A percentile compares a stretch with the other conserved stretches of the same genome.
Evolutionary conservation across 1,140 invertebrate species (phyloP).

Genomic region (Zelostemma sp.): DNA sequence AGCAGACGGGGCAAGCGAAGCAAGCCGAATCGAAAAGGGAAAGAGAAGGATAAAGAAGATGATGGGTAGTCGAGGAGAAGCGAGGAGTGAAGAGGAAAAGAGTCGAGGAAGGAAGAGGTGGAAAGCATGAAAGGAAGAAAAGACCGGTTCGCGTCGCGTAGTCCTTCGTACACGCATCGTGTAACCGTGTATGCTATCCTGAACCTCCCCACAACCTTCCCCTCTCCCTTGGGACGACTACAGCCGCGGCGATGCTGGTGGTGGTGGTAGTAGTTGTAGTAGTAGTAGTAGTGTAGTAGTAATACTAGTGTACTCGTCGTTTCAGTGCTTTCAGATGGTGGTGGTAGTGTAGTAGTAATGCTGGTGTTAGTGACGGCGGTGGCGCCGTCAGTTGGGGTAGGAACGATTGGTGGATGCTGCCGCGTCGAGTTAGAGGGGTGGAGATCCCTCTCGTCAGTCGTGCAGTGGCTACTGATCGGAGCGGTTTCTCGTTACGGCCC

Average conservation of each 20-base stretch:
- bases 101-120: constrained; percentile 25
- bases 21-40: constrained; percentile 17
- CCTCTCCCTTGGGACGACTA: constrained; percentile 40
- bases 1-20: constrained; percentile 33
- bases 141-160: constrained; percentile 47
- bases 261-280: constrained; percentile 16
- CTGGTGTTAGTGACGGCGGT: constrained; percentile 37
- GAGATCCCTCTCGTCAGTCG: constrained; percentile 65
- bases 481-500: constrained; percentile 31
- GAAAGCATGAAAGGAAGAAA: constrained; percentile 45
- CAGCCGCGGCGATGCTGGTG: too few species aligned
- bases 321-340: too few species aligned
- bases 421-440: constrained; percentile 63
- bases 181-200: constrained; percentile 47
- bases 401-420: constrained; percentile 63
- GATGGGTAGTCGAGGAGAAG: constrained; percentile 8
- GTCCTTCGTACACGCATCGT: constrained; percentile 46
- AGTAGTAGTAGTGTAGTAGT: too few species aligned
- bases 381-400: constrained; percentile 54
- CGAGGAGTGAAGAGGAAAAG: too few species aligned
- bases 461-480: constrained; percentile 60
- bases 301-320: too few species aligned
- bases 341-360: constrained; percentile 12
- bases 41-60: background rate
- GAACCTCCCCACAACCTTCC: constrained; percentile 34